These are phyloP conservation scores for Conus ventricosus DNA, from an alignment of 1,140 invertebrate genomes.

Conservation along the genomic window DNA sequence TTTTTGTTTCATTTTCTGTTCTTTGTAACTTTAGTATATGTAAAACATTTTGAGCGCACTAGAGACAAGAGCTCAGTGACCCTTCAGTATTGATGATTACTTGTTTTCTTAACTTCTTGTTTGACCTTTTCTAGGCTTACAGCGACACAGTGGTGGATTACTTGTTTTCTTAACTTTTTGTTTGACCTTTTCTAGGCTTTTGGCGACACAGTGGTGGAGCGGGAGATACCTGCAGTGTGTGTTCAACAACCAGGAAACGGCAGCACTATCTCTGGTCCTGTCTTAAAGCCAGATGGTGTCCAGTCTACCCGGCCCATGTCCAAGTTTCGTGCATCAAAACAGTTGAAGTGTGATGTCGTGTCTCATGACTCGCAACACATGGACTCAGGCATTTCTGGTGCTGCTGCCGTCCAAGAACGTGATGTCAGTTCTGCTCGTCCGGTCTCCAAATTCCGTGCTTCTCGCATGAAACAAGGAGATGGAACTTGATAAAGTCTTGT, in stretches of 20 bases:
- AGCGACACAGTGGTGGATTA: neutral
- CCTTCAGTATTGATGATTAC: neutral
- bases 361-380: neutral
- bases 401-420: neutral
- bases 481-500: neutral
- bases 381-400: neutral
- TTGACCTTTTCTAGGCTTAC: neutral
- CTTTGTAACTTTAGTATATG: too few relatives aligned
- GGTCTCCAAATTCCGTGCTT: conserved; percentile 15
- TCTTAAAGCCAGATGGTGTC: neutral
- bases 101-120: neutral
- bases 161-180: neutral
- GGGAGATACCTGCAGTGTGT: neutral
- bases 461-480: neutral
- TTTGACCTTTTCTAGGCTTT: neutral
- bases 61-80: too few relatives aligned
- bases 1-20: too few relatives aligned
- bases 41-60: too few relatives aligned
- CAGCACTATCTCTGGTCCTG: neutral
- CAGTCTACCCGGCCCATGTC: neutral
- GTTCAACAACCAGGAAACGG: neutral
- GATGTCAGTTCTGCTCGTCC: neutral
- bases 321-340: neutral
- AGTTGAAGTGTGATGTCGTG: neutral
- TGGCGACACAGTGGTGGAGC: neutral